Percentiles rank a stretch among this genome's conserved stretches.
Conservation (phyloP, 2,797 vertebrate species). For the Eulemur albifrons region DNA sequence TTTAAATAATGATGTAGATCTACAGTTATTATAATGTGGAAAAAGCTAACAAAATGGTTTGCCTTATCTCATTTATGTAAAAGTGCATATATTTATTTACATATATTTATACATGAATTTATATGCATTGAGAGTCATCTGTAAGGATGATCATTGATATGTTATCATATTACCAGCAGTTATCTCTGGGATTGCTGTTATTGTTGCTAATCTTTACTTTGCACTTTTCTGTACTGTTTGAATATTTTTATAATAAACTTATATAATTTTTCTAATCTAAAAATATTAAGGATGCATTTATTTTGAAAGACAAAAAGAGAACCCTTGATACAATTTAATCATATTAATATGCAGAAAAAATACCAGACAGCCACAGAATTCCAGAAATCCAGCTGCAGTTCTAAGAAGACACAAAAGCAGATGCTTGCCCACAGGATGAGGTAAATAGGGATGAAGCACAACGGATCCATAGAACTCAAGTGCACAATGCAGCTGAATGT, state of each 20-base stretch:
- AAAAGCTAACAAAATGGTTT: constrained; percentile 19
- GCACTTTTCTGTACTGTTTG: background rate
- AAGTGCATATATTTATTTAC: background rate
- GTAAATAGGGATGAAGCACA: constrained; percentile 77
- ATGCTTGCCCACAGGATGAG: constrained; percentile 83
- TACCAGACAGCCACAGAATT: constrained; percentile 79
- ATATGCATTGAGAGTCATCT: background rate
- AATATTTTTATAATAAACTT: constrained; percentile 36
- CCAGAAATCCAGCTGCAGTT: constrained; percentile 84
- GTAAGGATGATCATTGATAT: background rate
- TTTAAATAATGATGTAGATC: constrained; percentile 13
- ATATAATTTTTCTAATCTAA: constrained; percentile 19
- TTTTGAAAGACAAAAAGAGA: constrained; percentile 68
- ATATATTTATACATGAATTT: background rate
- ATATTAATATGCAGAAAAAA: constrained; percentile 76
- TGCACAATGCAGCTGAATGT: constrained; percentile 56
- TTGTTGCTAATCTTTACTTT: background rate
- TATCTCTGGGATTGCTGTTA: background rate
- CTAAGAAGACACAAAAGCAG: constrained; percentile 81
- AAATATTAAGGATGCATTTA: constrained; percentile 5
- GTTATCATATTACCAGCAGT: background rate
- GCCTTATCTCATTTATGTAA: constrained; percentile 14
- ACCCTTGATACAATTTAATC: constrained; percentile 58
- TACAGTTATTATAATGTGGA: background rate
- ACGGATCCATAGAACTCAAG: constrained; percentile 58